phyloP scores from a whole-genome alignment of 2,888 invertebrate genomes.

The Drosophila longiperda region DNA sequence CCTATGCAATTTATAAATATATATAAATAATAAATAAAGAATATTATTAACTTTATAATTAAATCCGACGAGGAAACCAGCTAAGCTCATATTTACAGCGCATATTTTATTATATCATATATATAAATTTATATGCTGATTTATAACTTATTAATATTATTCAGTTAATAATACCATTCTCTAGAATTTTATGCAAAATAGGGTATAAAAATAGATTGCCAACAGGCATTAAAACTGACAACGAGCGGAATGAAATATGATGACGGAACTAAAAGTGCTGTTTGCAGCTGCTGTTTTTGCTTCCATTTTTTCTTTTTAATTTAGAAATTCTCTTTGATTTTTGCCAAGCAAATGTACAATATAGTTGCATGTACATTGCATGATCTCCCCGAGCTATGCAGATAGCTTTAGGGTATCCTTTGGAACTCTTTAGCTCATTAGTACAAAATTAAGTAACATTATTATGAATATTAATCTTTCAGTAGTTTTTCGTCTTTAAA shows the following conservation, averaged over 20 bases:
- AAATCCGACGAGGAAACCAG: background rate
- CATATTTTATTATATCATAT: background rate
- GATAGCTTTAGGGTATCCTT: slow-evolving; percentile 1
- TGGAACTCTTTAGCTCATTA: background rate
- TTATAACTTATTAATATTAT: background rate
- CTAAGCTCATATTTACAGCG: background rate
- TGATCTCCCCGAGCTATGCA: slow-evolving; percentile 15
- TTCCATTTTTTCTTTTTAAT: slow-evolving; percentile 12
- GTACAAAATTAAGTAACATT: background rate
- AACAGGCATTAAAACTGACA: slow-evolving; percentile 43
- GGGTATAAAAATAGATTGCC: slow-evolving; percentile 20
- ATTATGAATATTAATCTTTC: background rate
- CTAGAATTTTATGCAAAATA: background rate
- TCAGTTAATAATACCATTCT: background rate
- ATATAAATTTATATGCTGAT: background rate
- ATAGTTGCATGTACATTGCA: background rate
- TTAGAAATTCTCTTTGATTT: slow-evolving; percentile 36
- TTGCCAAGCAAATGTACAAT: slow-evolving; percentile 5
- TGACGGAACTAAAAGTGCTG: slow-evolving; percentile 5
- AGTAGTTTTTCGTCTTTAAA: background rate
- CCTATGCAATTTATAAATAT: no score
- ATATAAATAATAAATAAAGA: no score
- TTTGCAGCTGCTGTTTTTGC: slow-evolving; percentile 23
- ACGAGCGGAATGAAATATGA: slow-evolving; percentile 21
- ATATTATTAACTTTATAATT: no score